A percentile compares a stretch with the other conserved stretches of the same genome.
These are phyloP conservation scores for Grallaria varia DNA, from an alignment of 2,113 vertebrate genomes.

Conservation along the genomic window DNA sequence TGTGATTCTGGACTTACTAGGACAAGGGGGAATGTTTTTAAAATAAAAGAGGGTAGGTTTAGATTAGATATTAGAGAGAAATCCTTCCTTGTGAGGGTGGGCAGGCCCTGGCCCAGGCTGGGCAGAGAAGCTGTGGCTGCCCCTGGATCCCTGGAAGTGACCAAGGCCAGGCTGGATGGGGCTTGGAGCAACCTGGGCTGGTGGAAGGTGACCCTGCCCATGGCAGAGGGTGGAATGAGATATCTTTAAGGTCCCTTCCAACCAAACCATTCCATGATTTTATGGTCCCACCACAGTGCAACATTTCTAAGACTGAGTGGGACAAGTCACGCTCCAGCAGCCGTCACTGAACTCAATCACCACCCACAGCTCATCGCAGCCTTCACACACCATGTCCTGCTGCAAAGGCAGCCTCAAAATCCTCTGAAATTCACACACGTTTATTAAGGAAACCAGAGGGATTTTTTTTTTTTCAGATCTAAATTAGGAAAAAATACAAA, in stretches of 20 bases:
- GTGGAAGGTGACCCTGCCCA: neutral
- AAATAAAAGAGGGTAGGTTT: neutral
- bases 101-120: neutral
- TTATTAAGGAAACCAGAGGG: neutral
- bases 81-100: neutral
- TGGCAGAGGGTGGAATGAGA: neutral
- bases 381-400: neutral
- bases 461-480: neutral
- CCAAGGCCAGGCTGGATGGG: accelerated
- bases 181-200: accelerated
- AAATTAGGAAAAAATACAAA: neutral
- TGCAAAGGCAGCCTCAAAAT: neutral
- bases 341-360: neutral
- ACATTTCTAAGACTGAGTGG: neutral
- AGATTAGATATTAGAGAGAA: neutral
- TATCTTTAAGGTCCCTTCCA: neutral
- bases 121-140: neutral
- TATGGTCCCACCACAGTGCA: neutral
- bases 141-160: neutral
- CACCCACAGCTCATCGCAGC: neutral
- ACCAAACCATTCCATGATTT: neutral
- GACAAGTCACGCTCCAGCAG: neutral
- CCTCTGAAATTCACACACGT: neutral
- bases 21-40: neutral
- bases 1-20: neutral